Conservation (phyloP, 2,113 vertebrate species). For the Marmota monax region DNA sequence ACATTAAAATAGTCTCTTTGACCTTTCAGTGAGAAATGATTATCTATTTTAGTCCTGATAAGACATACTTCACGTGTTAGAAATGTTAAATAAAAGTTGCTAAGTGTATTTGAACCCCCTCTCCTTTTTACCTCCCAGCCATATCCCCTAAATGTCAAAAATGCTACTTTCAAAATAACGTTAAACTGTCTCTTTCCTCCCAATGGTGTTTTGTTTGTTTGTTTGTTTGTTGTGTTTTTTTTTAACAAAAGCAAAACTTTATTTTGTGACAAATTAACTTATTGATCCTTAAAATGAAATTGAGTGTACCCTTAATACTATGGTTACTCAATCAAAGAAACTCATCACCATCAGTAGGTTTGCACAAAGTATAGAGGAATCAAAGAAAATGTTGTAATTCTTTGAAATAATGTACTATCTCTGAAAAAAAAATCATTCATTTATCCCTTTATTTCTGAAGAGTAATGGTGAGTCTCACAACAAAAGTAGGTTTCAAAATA, state of each 20-base stretch:
- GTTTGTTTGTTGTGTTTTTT: not conserved
- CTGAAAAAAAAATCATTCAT: not conserved
- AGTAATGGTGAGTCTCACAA: not conserved
- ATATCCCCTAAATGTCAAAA: not conserved
- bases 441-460: not conserved
- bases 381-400: not conserved
- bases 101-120: not conserved
- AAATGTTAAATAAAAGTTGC: not conserved
- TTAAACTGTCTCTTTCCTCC: conserved; percentile 17
- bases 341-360: not conserved
- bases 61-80: not conserved
- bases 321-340: not conserved
- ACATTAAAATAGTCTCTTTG: not conserved
- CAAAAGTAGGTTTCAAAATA: not conserved
- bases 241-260: conserved; percentile 55
- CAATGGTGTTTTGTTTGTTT: not conserved
- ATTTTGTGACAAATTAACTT: conserved; percentile 43
- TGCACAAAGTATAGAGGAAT: not conserved
- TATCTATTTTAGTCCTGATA: not conserved
- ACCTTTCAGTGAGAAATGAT: not conserved
- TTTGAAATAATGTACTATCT: not conserved
- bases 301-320: not conserved
- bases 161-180: not conserved
- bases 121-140: not conserved
- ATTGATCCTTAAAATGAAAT: conserved; percentile 54